Evolutionary conservation across 2,888 invertebrate species (phyloP).

Genomic region (Tipula lateralis): DNA sequence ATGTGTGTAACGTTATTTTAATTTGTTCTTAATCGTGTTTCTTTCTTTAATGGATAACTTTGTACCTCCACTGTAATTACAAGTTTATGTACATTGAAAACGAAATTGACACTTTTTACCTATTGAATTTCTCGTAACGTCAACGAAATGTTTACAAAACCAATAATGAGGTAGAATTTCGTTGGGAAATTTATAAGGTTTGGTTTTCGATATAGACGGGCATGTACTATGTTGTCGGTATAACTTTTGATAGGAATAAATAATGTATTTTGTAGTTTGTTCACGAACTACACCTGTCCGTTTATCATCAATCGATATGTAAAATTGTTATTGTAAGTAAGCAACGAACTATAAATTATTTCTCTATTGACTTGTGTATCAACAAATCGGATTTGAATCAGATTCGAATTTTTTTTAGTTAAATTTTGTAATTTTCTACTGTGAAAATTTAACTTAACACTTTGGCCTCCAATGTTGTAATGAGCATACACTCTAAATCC

Average conservation of each 20-base stretch:
- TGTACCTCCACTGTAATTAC: not conserved
- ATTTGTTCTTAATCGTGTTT: not conserved
- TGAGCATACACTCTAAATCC: no score
- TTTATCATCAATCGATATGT: not conserved
- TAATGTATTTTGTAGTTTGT: not conserved
- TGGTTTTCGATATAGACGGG: not conserved
- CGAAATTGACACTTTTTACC: not conserved
- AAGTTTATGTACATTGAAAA: not conserved
- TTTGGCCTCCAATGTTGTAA: no score
- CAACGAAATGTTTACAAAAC: not conserved
- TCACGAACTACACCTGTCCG: not conserved
- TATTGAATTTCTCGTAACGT: not conserved
- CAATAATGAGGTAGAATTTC: not conserved
- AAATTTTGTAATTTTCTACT: no score
- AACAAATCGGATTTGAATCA: no score
- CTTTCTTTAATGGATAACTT: not conserved
- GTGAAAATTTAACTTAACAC: no score
- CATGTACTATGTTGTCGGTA: not conserved
- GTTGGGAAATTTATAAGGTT: not conserved
- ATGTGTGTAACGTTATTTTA: not conserved
- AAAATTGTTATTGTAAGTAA: not conserved
- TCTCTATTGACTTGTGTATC: not conserved
- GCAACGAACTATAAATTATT: not conserved
- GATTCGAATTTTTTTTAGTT: no score
- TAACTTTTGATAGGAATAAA: no score